Conservation (phyloP, 92 coral and sea anemone genomes). For the Porites evermanni region DNA sequence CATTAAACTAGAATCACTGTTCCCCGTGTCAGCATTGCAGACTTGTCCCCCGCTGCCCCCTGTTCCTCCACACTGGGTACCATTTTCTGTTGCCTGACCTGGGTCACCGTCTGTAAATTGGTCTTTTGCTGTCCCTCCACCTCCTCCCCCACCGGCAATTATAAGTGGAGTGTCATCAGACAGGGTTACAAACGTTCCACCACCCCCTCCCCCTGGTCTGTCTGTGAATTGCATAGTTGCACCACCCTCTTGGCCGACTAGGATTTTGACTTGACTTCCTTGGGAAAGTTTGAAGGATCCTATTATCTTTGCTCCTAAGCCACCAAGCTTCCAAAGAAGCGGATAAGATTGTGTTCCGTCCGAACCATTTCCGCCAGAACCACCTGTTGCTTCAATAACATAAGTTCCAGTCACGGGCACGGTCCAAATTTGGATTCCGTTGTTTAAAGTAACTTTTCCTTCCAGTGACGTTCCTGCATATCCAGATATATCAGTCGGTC, state of each 20-base stretch:
- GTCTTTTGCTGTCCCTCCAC: slow-evolving; percentile 67
- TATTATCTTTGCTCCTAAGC: slow-evolving; percentile 81
- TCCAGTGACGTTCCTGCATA: slow-evolving; percentile 75
- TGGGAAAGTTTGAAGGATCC: slow-evolving; percentile 67
- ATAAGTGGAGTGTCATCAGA: slow-evolving; percentile 56
- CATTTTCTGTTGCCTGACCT: slow-evolving; percentile 73
- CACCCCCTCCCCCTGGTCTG: slow-evolving; percentile 92
- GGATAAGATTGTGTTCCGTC: neutral
- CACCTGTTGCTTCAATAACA: slow-evolving; percentile 84
- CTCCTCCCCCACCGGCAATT: slow-evolving; percentile 96
- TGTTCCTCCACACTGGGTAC: slow-evolving; percentile 79
- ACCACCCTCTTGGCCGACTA: slow-evolving; percentile 84
- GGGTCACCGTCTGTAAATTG: slow-evolving; percentile 80
- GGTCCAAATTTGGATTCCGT: slow-evolving; percentile 87
- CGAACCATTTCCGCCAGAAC: slow-evolving; percentile 86
- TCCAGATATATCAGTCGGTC: slow-evolving; percentile 65
- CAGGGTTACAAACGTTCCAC: slow-evolving; percentile 81
- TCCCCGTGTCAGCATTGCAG: slow-evolving; percentile 45
- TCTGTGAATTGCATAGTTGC: slow-evolving; percentile 16
- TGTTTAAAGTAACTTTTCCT: slow-evolving; percentile 59
- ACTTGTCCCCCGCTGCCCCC: slow-evolving; percentile 72
- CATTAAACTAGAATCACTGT: neutral
- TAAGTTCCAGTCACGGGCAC: slow-evolving; percentile 85
- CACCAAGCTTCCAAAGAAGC: slow-evolving; percentile 64
- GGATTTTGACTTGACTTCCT: slow-evolving; percentile 60